Evolutionary conservation across 2,113 vertebrate species (phyloP).

Genomic region (Mesocricetus auratus): DNA sequence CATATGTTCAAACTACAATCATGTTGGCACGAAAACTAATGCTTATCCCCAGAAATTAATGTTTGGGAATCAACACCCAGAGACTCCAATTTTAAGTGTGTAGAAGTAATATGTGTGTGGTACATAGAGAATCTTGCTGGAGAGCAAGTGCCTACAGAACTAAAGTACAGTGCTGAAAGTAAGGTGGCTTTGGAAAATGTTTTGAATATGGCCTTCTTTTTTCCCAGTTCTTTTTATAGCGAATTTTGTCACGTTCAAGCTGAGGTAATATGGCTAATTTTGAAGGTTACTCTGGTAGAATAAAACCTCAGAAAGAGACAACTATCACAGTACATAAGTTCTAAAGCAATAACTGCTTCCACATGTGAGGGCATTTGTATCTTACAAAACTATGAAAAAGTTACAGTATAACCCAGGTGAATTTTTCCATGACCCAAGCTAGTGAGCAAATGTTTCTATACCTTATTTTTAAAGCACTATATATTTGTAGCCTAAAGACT

Average conservation of each 20-base stretch:
- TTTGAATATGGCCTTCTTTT: not conserved
- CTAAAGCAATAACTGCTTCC: not conserved
- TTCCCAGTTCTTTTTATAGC: not conserved
- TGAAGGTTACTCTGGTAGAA: not conserved
- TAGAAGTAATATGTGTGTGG: not conserved
- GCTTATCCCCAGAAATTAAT: slow-evolving; percentile 38
- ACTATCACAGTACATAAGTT: not conserved
- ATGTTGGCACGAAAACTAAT: slow-evolving; percentile 13
- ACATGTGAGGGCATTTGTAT: not conserved
- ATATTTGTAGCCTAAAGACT: not conserved
- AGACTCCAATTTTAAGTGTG: slow-evolving; percentile 26
- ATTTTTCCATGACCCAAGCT: not conserved
- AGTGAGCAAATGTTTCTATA: not conserved
- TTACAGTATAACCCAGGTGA: not conserved
- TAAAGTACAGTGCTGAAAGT: not conserved
- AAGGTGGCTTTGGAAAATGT: not conserved
- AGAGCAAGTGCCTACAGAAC: not conserved
- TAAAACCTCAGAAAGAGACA: not conserved
- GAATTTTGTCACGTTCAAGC: not conserved
- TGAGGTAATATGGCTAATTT: slow-evolving; percentile 42
- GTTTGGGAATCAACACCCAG: not conserved
- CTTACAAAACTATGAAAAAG: not conserved
- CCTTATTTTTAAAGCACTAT: not conserved
- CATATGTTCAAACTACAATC: too few relatives aligned
- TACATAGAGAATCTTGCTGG: not conserved